Evolutionary conservation across 2,888 invertebrate species (phyloP), one percentile per base, ranked within the genome.

Genomic region (Troilus luridus): DNA sequence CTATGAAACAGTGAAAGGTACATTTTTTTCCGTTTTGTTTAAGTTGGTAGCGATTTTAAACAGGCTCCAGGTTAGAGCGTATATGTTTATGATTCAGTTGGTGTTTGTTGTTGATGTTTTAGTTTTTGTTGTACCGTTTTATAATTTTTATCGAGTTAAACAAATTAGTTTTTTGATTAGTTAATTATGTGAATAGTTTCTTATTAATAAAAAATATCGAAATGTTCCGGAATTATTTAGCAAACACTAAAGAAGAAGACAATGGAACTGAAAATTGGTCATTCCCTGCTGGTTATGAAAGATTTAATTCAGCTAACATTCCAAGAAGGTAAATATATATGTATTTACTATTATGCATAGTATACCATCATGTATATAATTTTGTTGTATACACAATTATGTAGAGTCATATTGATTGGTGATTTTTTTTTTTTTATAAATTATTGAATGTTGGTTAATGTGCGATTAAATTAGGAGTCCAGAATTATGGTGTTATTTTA

Each of bases 181-280:
- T n/a, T 21, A 85, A 85, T 85, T 85, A 85, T 85, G 85, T 85
- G 12, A 85, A 85, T 56, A 85, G 56, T 58, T 58, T 85, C 56
- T 54, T 85, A 11, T 56, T 2, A 11, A 11, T 77, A 41, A 59
- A 17, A 54, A 21, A 27, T 41, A 19, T 88, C 27, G 64, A 67
- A 67, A 91, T 91, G 91, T 88, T 91, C 62, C 59, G 91, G 12
- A 27, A 67, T n/a, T 91, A 81, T 58, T 24, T 88, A 21, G 21
- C 54, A 12, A 56, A 91, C 11, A 24, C 91, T 27, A 67, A 60
- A 12, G 41, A 62, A 64, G 54, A 88, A n/a, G 91, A 91, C 41
- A 88, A 88, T 72, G 72, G 64, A n/a, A 59, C 88, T 59, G 91
- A 91, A 91, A 91, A 67, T 58, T 91, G 88, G 91, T 91, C 91